Conservation (phyloP, 1,140 invertebrate genomes). For the Mycetomoellerius zeteki region DNA sequence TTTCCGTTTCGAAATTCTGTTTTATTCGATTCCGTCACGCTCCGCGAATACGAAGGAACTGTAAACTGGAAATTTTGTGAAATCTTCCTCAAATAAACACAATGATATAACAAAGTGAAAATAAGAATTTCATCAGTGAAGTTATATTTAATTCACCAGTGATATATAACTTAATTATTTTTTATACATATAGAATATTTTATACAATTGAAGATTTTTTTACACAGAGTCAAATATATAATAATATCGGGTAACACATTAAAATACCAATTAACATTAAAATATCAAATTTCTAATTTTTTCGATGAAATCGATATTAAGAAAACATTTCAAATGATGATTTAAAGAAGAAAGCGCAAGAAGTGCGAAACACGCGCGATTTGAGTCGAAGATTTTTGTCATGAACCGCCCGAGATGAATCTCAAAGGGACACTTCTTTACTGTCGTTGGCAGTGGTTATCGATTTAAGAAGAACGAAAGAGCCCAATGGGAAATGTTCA, state of each 20-base stretch:
- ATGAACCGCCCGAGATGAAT: not conserved
- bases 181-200: not conserved
- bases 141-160: too few relatives aligned
- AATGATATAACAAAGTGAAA: not conserved
- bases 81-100: not conserved
- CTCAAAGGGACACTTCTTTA: constrained; percentile 52
- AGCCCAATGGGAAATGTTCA: constrained; percentile 31
- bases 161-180: not conserved
- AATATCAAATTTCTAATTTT: not conserved
- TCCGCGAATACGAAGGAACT: not conserved
- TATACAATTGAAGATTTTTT: not conserved
- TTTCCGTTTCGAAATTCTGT: constrained; percentile 35
- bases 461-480: constrained; percentile 33
- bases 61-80: not conserved
- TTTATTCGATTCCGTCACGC: constrained; percentile 41
- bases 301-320: not conserved
- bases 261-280: not conserved
- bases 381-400: constrained; percentile 4
- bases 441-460: constrained; percentile 30
- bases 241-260: not conserved
- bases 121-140: constrained; percentile 7
- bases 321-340: not conserved
- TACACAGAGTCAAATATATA: not conserved
- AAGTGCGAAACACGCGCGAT: not conserved
- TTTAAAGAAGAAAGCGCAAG: not conserved